Conservation (phyloP, 2,888 invertebrate genomes). For the Thumatha senex region DNA sequence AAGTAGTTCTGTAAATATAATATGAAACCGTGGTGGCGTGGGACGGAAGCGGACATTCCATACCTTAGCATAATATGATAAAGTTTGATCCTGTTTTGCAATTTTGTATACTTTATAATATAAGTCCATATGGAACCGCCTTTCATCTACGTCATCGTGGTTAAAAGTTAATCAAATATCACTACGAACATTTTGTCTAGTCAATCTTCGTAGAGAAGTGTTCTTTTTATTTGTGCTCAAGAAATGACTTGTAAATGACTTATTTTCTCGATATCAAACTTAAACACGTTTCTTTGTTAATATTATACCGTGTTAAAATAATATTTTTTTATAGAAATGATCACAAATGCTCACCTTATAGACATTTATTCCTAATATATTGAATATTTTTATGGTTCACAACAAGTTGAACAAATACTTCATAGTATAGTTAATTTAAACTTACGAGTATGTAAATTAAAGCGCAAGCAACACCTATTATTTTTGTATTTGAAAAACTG, state of each 20-base stretch:
- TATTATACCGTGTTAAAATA: no score
- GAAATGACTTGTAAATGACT: constrained; percentile 7
- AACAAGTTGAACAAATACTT: no score
- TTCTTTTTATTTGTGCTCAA: constrained; percentile 15
- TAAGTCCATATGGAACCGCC: constrained; percentile 30
- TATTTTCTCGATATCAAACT: no score
- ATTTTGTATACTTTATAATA: constrained; percentile 50
- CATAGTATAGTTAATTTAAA: no score
- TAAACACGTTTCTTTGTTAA: no score
- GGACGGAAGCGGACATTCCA: constrained; percentile 34
- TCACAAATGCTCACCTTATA: no score
- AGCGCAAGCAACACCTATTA: no score
- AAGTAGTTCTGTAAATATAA: constrained; percentile 63
- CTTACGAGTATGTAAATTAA: no score
- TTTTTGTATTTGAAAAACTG: no score
- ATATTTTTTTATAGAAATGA: no score
- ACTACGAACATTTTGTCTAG: constrained; percentile 39
- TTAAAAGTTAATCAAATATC: constrained; percentile 38
- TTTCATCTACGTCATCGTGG: constrained; percentile 29
- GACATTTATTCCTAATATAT: no score
- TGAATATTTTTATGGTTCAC: no score
- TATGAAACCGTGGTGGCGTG: constrained; percentile 34
- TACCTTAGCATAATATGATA: constrained; percentile 29
- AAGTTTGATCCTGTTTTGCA: constrained; percentile 52
- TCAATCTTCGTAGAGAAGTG: constrained; percentile 17